Evolutionary conservation across 2,888 invertebrate genomes (phyloP).

Genomic region (Andrena praecox): DNA sequence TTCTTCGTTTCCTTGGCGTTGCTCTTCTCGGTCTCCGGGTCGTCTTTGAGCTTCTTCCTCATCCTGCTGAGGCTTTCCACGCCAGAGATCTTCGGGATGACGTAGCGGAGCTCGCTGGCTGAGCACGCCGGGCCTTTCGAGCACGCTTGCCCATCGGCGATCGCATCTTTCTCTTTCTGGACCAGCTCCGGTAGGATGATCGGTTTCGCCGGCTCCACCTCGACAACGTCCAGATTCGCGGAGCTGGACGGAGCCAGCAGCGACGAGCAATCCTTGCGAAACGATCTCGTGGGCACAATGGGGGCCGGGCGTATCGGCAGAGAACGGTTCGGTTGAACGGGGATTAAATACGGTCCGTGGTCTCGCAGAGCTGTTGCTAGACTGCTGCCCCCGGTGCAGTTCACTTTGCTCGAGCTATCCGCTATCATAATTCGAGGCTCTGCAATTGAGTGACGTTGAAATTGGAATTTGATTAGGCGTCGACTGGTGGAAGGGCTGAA

Average conservation of each 20-base stretch:
- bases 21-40: slow-evolving; percentile 7
- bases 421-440: slow-evolving; percentile 67
- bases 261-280: slow-evolving; percentile 45
- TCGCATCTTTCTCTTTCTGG: background rate
- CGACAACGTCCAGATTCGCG: slow-evolving; percentile 13
- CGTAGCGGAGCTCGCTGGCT: slow-evolving; percentile 16
- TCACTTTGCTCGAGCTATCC: slow-evolving; percentile 62
- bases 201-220: slow-evolving; percentile 32
- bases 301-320: slow-evolving; percentile 81
- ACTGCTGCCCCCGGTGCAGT: slow-evolving; percentile 50
- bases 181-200: background rate
- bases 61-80: slow-evolving; percentile 4
- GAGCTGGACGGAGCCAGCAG: slow-evolving; percentile 35
- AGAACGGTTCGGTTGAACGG: slow-evolving; percentile 80
- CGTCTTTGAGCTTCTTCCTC: slow-evolving; percentile 36
- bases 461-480: background rate
- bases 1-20: slow-evolving; percentile 45
- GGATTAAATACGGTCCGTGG: slow-evolving; percentile 75
- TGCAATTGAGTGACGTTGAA: slow-evolving; percentile 18
- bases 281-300: slow-evolving; percentile 65
- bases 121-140: background rate
- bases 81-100: slow-evolving; percentile 37
- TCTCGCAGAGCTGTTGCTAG: slow-evolving; percentile 76
- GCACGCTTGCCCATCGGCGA: background rate
- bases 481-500: background rate